A percentile compares a stretch with the other conserved stretches of the same genome.
These are phyloP conservation scores for Drosophila leontia DNA, from an alignment of 1,140 invertebrate species.

Conservation along the genomic window DNA sequence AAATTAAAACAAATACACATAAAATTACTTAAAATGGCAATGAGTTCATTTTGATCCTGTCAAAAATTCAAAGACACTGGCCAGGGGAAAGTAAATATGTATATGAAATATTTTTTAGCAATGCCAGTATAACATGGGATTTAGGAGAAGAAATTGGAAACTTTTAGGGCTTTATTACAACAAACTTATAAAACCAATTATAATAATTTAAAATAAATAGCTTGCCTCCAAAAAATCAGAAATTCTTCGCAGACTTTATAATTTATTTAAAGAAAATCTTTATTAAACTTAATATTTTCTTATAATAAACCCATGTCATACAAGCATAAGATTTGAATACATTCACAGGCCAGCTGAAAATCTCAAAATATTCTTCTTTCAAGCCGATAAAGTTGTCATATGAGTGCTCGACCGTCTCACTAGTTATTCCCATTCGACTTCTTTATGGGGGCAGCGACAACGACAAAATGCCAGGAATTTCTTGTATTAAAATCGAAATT, in stretches of 20 bases:
- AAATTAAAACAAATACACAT: slow-evolving; percentile 69
- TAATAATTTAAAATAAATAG: neutral
- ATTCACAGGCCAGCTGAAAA: slow-evolving; percentile 22
- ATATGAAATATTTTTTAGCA: neutral
- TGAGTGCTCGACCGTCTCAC: slow-evolving; percentile 26
- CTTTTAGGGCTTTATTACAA: too few species aligned
- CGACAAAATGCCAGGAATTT: slow-evolving; percentile 77
- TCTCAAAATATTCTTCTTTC: slow-evolving; percentile 32
- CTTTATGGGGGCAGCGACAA: slow-evolving; percentile 46
- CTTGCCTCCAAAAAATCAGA: neutral
- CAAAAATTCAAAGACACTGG: slow-evolving; percentile 28
- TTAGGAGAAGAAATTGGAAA: neutral
- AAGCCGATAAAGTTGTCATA: slow-evolving; percentile 70
- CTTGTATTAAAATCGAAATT: slow-evolving; percentile 80
- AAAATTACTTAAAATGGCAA: slow-evolving; percentile 74
- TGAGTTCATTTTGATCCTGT: slow-evolving; percentile 14
- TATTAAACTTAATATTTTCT: too few species aligned
- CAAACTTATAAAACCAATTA: neutral
- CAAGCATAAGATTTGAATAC: slow-evolving; percentile 18
- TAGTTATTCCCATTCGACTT: slow-evolving; percentile 27
- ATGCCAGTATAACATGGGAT: neutral
- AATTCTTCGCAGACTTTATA: neutral
- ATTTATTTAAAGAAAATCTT: neutral
- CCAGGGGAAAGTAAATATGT: slow-evolving; percentile 15
- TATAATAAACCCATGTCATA: neutral